phyloP scores from a whole-genome alignment of 37 sponge, comb jelly and placozoan species.

The Eunapius fragilis region DNA sequence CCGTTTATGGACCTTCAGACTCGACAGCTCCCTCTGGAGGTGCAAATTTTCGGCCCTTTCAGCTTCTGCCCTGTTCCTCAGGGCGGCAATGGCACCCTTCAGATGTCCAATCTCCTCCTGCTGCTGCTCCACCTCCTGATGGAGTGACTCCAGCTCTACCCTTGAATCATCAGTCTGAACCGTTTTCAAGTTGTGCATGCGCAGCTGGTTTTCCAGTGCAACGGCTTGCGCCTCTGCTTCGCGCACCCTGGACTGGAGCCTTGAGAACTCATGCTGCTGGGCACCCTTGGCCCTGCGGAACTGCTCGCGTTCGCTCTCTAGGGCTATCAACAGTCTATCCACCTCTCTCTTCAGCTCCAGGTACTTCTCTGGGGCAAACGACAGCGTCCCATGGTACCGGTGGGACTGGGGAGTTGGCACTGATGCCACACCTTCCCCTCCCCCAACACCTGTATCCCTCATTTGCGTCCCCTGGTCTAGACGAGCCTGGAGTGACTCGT shows the following conservation, averaged over 20 bases:
- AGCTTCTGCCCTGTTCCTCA: slow-evolving; percentile 25
- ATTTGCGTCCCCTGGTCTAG: slow-evolving; percentile 14
- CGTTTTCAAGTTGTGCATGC: slow-evolving; percentile 3
- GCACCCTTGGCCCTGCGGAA: slow-evolving; percentile 16
- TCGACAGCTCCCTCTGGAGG: slow-evolving; percentile 22
- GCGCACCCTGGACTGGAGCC: slow-evolving; percentile 23
- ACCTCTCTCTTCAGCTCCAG: slow-evolving; percentile 9
- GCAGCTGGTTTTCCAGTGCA: slow-evolving; percentile 33
- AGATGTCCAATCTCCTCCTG: slow-evolving; percentile 30
- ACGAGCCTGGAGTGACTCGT: slow-evolving; percentile 39
- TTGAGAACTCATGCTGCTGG: slow-evolving; percentile 17
- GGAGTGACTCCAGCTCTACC: neutral
- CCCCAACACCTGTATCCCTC: slow-evolving; percentile 32
- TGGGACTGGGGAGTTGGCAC: neutral
- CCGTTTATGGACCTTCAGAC: neutral
- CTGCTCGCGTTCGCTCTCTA: slow-evolving; percentile 52
- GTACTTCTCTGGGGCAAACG: slow-evolving; percentile 1
- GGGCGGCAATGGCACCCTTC: slow-evolving; percentile 22
- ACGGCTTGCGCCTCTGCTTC: slow-evolving; percentile 22
- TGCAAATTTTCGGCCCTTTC: slow-evolving; percentile 27
- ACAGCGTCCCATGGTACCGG: neutral
- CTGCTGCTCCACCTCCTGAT: slow-evolving; percentile 16
- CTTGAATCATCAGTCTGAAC: slow-evolving; percentile 7
- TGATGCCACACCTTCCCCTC: slow-evolving; percentile 18
- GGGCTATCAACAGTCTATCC: slow-evolving; percentile 28